Evolutionary conservation across 2,113 vertebrate genomes (phyloP).

Genomic region (Cryptomyrus ogoouensis): DNA sequence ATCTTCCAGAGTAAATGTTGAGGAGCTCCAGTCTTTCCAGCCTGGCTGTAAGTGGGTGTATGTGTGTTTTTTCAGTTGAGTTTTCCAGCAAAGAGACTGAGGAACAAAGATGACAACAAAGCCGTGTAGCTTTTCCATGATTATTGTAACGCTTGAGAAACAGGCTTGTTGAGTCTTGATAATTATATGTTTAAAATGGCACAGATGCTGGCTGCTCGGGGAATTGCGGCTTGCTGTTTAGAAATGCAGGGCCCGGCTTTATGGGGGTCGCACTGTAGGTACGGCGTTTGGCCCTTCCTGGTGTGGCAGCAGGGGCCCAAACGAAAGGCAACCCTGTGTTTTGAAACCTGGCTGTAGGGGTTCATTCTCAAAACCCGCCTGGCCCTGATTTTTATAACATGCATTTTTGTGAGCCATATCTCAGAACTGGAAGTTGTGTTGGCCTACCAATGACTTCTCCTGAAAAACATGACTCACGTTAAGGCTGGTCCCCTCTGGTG

Average conservation of each 20-base stretch:
- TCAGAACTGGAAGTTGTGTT: not conserved
- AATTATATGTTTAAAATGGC: constrained; percentile 22
- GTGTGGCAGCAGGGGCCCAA: not conserved
- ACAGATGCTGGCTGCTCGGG: not conserved
- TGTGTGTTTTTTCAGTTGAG: not conserved
- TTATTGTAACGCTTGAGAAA: constrained; percentile 15
- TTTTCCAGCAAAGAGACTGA: not conserved
- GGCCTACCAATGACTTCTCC: not conserved
- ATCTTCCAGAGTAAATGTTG: not conserved
- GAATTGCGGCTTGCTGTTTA: not conserved
- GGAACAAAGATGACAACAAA: not conserved
- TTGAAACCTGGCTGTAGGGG: not conserved
- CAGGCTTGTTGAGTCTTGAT: constrained; percentile 22
- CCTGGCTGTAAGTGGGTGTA: not conserved
- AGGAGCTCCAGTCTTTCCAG: not conserved
- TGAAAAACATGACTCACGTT: not conserved
- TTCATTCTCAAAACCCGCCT: not conserved
- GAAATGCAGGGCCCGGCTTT: not conserved
- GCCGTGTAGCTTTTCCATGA: constrained; percentile 1
- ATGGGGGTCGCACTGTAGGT: not conserved
- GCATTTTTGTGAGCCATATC: not conserved
- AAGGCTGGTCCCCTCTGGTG: not conserved
- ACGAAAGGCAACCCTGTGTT: not conserved
- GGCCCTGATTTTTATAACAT: not conserved
- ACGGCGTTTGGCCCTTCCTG: not conserved